Conservation (phyloP, 2,797 vertebrate genomes). For the Phataginus tricuspis region DNA sequence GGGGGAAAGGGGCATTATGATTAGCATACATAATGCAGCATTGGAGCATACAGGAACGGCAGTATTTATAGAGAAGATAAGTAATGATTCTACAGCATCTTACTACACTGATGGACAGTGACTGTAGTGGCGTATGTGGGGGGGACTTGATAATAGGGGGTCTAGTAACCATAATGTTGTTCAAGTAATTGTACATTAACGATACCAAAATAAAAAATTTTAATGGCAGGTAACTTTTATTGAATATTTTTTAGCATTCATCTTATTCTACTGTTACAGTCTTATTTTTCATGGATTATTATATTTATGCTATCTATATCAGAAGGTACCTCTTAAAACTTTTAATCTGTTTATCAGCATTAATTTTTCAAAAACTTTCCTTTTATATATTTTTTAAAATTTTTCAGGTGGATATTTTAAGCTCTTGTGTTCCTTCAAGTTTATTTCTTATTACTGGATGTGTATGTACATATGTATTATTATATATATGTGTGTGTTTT, state of each 20-base stretch:
- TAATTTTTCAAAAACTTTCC: neutral
- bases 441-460: neutral
- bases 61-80: too few species aligned
- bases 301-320: neutral
- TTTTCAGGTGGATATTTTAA: neutral
- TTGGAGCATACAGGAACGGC: too few species aligned
- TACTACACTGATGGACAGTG: too few species aligned
- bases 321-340: neutral
- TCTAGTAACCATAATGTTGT: too few species aligned
- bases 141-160: too few species aligned
- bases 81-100: too few species aligned
- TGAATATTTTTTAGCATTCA: neutral
- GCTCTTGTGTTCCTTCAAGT: neutral
- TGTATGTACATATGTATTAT: neutral
- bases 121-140: too few species aligned
- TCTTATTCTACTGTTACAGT: neutral
- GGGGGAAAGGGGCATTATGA: too few species aligned
- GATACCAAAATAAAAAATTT: too few species aligned
- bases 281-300: neutral
- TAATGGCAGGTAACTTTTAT: neutral
- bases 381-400: neutral
- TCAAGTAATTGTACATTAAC: too few species aligned
- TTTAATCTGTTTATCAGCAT: neutral
- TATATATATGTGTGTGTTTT: neutral
- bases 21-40: too few species aligned